Conservation (phyloP, 2,888 invertebrate species). For the Cheilosia pagana region DNA sequence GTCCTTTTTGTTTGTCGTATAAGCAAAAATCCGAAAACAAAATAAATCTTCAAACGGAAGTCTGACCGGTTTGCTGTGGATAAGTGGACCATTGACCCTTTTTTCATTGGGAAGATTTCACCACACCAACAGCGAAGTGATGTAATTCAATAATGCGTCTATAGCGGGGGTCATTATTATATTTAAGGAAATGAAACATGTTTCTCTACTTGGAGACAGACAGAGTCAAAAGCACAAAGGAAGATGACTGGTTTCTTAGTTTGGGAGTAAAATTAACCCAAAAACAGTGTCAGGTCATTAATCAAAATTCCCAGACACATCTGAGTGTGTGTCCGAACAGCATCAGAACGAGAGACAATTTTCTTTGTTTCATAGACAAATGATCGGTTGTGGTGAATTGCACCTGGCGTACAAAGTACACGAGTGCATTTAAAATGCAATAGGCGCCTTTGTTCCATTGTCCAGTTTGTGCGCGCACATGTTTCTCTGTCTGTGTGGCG, state of each 20-base stretch:
- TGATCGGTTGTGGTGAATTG: slow-evolving; percentile 23
- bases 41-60: slow-evolving; percentile 59
- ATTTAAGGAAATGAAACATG: slow-evolving; percentile 35
- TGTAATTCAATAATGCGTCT: slow-evolving; percentile 40
- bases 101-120: slow-evolving; percentile 43
- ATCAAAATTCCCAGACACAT: slow-evolving; percentile 58
- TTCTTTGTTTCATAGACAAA: slow-evolving; percentile 52
- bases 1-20: slow-evolving; percentile 42
- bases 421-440: slow-evolving; percentile 55
- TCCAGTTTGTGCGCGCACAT: slow-evolving; percentile 29
- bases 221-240: neutral
- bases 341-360: slow-evolving; percentile 41
- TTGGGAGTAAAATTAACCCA: slow-evolving; percentile 14
- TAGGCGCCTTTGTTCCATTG: slow-evolving; percentile 71
- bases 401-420: slow-evolving; percentile 45
- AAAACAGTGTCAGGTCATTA: slow-evolving; percentile 43
- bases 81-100: slow-evolving; percentile 63
- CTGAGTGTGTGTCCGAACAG: slow-evolving; percentile 51
- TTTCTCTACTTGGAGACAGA: slow-evolving; percentile 8
- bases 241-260: slow-evolving; percentile 14
- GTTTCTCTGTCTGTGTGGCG: slow-evolving; percentile 13
- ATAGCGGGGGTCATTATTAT: slow-evolving; percentile 29
- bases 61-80: slow-evolving; percentile 40
- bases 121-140: slow-evolving; percentile 23
- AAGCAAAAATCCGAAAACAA: slow-evolving; percentile 20